Base-by-base conservation (phyloP, 1,140 invertebrate species). In the Pinna nobilis region DNA sequence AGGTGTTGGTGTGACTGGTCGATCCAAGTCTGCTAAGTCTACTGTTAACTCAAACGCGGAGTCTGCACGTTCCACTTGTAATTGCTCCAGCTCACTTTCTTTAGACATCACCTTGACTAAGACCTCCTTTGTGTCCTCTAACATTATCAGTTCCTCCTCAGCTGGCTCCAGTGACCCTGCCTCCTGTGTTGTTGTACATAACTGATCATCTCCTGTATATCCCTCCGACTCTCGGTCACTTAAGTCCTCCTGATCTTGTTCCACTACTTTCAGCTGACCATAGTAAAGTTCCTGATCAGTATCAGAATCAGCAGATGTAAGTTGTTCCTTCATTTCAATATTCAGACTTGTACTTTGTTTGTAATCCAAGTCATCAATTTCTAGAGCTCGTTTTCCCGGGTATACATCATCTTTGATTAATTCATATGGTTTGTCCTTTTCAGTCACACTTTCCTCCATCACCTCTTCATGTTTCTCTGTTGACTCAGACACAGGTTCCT, bases 181-280 rank as follows among this genome's bases (percentile, higher is more conserved):
- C n/a, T 63, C 66, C 39, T 49, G 55, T 30, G 55, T n/a, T 32
- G 33, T 30, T 30, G 32, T 53, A 28, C 18, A 9, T 1, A 55
- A 28, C 33, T 28, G 23, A 5, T 25, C 50, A 35, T 67, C 13
- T 39, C 57, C 72, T 18, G 35, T 53, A 35, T 68, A 55, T 33
- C 59, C 35, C n/a, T 76, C 72, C 78, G 88, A 86, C 15, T 88
- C 71, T 70, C 89, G 89, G 68, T 88, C 86, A 67, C 85, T 86
- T 35, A 78, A 84, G 44, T 64, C 15, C 70, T 91, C 90, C 82
- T 91, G 90, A 28, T 88, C 66, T 60, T 86, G 87, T 18, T 89
- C 59, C 59, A 86, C 68, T 53, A 78, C 82, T 72, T 81, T 71
- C 64, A 87, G 80, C 28, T 80, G 71, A 63, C 88, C 87, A 72